A percentile compares a stretch with the other conserved stretches of the same genome.
Evolutionary conservation across 2,797 vertebrate genomes (phyloP).

Genomic region (Acrossocheilus wenchowensis): DNA sequence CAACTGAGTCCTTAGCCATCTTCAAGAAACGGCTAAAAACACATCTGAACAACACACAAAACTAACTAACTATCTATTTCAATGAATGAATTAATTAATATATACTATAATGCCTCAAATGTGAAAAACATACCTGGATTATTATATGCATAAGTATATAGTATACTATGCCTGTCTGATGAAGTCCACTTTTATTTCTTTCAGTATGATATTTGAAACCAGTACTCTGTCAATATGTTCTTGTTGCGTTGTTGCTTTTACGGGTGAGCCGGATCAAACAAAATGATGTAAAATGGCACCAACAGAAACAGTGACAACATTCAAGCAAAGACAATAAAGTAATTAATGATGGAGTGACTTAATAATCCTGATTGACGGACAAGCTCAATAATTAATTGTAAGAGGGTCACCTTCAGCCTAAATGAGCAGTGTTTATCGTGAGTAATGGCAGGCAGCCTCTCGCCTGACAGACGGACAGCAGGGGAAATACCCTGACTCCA

Average conservation of each 20-base stretch:
- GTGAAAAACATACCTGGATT: not conserved
- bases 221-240: not conserved
- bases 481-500: constrained; percentile 51
- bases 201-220: not conserved
- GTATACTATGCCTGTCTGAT: not conserved
- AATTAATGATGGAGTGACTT: constrained; percentile 14
- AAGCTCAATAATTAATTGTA: constrained; percentile 61
- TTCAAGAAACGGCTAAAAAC: too few species aligned
- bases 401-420: constrained; percentile 35
- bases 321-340: constrained; percentile 1
- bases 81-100: not conserved
- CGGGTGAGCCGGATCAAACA: not conserved
- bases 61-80: not conserved
- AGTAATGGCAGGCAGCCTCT: constrained; percentile 54
- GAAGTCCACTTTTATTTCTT: not conserved
- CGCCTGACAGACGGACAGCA: constrained; percentile 64
- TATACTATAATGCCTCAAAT: not conserved
- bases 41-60: not conserved
- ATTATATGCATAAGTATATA: too few species aligned
- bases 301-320: not conserved
- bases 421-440: constrained; percentile 53
- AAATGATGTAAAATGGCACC: not conserved
- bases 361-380: constrained; percentile 18
- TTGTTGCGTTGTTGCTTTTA: not conserved
- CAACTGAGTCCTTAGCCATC: too few species aligned